Base-by-base conservation (phyloP, 2,113 vertebrate species). In the Prietella phreatophila region DNA sequence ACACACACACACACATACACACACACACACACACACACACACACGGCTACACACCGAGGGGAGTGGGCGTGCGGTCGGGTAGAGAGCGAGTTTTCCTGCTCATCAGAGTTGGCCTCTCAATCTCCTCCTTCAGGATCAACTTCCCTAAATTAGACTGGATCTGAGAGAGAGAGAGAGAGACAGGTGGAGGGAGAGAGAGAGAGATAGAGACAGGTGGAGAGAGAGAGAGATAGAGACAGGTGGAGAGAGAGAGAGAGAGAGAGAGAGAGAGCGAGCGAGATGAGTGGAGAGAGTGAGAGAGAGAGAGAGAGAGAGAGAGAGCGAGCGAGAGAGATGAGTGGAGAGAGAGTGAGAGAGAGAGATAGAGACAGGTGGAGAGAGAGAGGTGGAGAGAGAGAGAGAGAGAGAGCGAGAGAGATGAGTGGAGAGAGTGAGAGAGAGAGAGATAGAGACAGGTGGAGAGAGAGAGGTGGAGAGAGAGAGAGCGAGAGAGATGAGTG, bases 121-220 rank as follows among this genome's bases (percentile, higher is more conserved):
- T 93, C 93, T 99, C 97, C 90, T 99, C 98, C 92, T 97, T 98
- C 92, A 99, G 93, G 91, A 99, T 97, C 93, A 99, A 92, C 91
- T 97, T 98, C 25, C 97, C 98, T 25, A 99, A 92, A 92, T 99
- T 99, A 63, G 97, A 99, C 93, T 97, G 96, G 88, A 99, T 96
- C 98, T 99, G 92, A 25, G 17, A 39, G 39, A 78, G 14, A 33
- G 27, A 82, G 42, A 86, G 30, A 88, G 20, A 76, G 39, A 76
- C 10, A 42, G 27, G 20, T 42, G 69, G 8, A 25, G 30, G 85
- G 13, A 75, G 55, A 82, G 22, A 80, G 1, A 73, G 69, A 73
- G 33, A 19, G 47, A 50, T 8, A 50, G 1, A 50, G 47, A 50
- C 8, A 50, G 6, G 42, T 7, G 6, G 47, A 50, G 9, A 10